Evolutionary conservation across 2,797 vertebrate species (phyloP).

Genomic region (Acanthurus lineatus): DNA sequence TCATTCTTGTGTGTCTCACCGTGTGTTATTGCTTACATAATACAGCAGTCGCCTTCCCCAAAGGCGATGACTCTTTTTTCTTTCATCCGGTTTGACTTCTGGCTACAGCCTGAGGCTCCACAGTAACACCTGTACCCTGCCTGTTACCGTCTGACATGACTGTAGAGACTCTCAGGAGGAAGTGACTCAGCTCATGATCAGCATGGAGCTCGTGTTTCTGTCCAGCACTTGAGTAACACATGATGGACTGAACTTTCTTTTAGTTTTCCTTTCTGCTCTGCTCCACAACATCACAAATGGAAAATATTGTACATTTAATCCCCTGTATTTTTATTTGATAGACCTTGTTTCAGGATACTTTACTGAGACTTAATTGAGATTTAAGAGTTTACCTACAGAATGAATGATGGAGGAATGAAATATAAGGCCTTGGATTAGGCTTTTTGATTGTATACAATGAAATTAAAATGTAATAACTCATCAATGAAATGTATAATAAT

Average conservation of each 20-base stretch:
- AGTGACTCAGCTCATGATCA: slow-evolving; percentile 28
- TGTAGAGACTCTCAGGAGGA: slow-evolving; percentile 13
- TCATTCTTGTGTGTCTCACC: not conserved
- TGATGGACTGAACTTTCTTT: not conserved
- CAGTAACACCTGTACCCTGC: slow-evolving; percentile 25
- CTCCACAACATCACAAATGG: too few species aligned
- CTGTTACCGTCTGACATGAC: not conserved
- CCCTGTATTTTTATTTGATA: not conserved
- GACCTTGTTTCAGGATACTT: not conserved
- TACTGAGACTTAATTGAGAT: too few species aligned
- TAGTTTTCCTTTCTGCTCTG: too few species aligned
- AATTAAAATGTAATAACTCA: not conserved
- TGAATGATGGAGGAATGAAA: not conserved
- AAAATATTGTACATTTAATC: too few species aligned
- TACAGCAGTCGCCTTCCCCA: not conserved
- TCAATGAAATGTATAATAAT: not conserved
- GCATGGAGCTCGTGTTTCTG: not conserved
- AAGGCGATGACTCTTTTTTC: not conserved
- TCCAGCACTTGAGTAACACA: not conserved
- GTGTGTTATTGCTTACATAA: slow-evolving; percentile 17
- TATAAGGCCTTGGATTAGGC: not conserved
- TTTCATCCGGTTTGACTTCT: slow-evolving; percentile 9
- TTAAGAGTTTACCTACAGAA: not conserved
- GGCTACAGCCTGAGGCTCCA: not conserved
- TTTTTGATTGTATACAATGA: not conserved